phyloP scores from a whole-genome alignment of 2,797 vertebrate genomes.

The Tapera naevia region DNA sequence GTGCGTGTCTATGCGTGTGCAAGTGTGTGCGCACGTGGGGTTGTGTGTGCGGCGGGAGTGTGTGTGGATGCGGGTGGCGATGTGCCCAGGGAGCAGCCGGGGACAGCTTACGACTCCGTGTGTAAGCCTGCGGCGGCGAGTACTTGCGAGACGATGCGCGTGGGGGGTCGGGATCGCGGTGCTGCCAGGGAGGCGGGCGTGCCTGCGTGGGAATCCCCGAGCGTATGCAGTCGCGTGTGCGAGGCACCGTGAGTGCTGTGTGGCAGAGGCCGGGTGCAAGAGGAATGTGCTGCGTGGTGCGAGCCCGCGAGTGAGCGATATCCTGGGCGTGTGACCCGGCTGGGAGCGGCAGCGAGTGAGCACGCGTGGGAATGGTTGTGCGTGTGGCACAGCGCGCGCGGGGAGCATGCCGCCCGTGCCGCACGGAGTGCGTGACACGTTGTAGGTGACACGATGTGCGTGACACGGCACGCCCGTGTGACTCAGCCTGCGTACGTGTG shows the following conservation, averaged over 20 bases:
- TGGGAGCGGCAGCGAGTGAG: neutral
- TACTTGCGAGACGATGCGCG: neutral
- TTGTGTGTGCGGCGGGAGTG: no score
- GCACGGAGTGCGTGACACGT: neutral
- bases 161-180: neutral
- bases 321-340: neutral
- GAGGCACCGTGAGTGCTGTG: neutral
- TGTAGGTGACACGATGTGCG: slow-evolving; percentile 18
- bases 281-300: no score
- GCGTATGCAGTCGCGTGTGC: neutral
- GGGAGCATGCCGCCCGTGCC: neutral
- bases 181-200: neutral
- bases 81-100: neutral
- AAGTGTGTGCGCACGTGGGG: no score
- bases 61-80: neutral
- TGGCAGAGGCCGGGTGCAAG: neutral
- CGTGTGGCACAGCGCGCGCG: neutral
- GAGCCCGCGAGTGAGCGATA: no score
- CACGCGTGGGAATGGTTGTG: neutral
- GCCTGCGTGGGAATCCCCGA: neutral
- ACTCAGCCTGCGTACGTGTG: slow-evolving; percentile 35
- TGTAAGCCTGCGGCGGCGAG: neutral
- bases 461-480: slow-evolving; percentile 18
- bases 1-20: no score
- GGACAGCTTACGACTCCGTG: neutral